These are phyloP conservation scores for Apteryx owenii DNA, from an alignment of 2,113 vertebrate genomes.

Conservation along the genomic window DNA sequence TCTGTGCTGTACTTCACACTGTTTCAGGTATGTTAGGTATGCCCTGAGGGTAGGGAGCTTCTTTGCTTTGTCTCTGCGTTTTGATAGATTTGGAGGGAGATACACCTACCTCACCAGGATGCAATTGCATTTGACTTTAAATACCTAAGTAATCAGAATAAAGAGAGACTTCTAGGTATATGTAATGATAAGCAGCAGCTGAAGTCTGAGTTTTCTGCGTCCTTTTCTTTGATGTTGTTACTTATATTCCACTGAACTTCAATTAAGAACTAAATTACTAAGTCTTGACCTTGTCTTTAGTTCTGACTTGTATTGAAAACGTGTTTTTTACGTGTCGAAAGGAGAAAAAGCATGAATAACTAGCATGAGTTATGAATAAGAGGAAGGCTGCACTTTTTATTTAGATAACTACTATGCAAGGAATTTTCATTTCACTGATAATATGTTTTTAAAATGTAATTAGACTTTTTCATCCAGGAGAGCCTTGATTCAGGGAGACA, in stretches of 20 bases:
- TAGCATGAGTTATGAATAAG: background rate
- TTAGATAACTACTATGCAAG: slow-evolving; percentile 43
- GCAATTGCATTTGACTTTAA: background rate
- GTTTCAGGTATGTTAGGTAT: background rate
- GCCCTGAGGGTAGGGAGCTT: background rate
- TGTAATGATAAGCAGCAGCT: slow-evolving; percentile 5
- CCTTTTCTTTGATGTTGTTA: background rate
- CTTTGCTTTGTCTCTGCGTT: background rate
- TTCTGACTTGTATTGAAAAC: slow-evolving; percentile 46
- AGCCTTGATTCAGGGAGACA: background rate
- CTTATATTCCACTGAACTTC: slow-evolving; percentile 23
- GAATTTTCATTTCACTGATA: slow-evolving; percentile 19
- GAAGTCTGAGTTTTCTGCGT: slow-evolving; percentile 29
- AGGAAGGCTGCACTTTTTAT: slow-evolving; percentile 2
- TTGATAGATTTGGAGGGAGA: background rate
- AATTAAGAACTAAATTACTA: slow-evolving; percentile 47
- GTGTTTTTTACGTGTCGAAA: background rate
- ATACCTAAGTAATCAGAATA: slow-evolving; percentile 8
- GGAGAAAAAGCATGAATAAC: background rate
- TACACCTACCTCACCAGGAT: background rate
- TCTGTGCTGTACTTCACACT: background rate
- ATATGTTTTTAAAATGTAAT: slow-evolving; percentile 12
- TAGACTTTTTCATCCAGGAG: slow-evolving; percentile 17
- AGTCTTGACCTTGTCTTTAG: slow-evolving; percentile 28
- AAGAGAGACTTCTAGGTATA: background rate